Base-by-base conservation (phyloP, 2,888 invertebrate species). In the Crossocerus cetratus region DNA sequence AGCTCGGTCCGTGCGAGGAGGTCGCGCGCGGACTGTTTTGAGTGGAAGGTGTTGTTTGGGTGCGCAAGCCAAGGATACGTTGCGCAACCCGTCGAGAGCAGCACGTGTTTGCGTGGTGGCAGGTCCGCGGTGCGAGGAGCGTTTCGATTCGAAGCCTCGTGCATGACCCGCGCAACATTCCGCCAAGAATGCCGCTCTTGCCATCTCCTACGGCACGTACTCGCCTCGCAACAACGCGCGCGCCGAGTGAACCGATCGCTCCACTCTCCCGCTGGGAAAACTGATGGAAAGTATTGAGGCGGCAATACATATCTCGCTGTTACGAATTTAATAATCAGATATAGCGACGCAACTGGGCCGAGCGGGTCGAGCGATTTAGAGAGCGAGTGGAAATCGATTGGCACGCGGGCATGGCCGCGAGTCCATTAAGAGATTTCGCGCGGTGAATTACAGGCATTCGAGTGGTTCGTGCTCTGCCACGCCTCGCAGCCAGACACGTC, bases 131-230 rank as follows among this genome's bases (percentile, higher is more conserved):
- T 32, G 70, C 32, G 73, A 62, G 73, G 3, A 32, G 8, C 32
- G 32, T 1, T 76, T 74, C 75, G 78, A 75, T 78, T 78, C 78
- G 69, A 72, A 76, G 76, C 74, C 78, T 78, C 73, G 79, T 67
- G 72, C 81, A 78, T 81, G 78, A 81, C 81, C 78, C 69, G 80
- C 78, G 72, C 80, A 77, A 81, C 69, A 69, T 74, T 79, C 68
- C 64, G 43, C 44, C 65, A 32, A 65, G 65, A 72, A 72, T 75
- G 65, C 74, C 59, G 58, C 49, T 67, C 55, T 69, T 55, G 62
- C 49, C 20, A 53, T 69, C n/a, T n/a, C 78, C 75, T 57, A 53
- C 42, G 58, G 8, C 58, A 69, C 61, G 16, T 45, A 32, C 53
- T 21, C 21, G 56, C 49, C n/a, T 49, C 49, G n/a, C 5, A 49